Conservation (phyloP, 1,140 invertebrate genomes). For the Tetramorium simillimum region DNA sequence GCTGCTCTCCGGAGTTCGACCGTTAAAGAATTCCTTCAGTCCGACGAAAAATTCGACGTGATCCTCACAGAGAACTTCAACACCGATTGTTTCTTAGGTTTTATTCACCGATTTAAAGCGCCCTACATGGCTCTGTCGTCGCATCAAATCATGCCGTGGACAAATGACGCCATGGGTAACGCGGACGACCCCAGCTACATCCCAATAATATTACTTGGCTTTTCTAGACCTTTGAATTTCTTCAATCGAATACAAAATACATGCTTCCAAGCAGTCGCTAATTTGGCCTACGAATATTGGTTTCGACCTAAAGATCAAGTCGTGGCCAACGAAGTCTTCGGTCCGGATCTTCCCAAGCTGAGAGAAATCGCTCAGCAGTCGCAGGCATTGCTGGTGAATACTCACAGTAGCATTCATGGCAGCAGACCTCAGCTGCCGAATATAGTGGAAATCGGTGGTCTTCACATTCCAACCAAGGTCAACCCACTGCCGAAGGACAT, state of each 20-base stretch:
- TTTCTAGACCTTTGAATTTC: constrained; percentile 86
- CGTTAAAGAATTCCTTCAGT: constrained; percentile 85
- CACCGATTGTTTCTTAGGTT: constrained; percentile 88
- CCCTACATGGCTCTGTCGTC: constrained; percentile 87
- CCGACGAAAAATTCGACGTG: constrained; percentile 87
- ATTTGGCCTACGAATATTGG: constrained; percentile 47
- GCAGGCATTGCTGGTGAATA: constrained; percentile 85
- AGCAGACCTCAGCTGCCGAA: constrained; percentile 85
- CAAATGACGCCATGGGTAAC: constrained; percentile 86
- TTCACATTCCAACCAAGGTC: constrained; percentile 83
- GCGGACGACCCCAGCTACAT: constrained; percentile 88
- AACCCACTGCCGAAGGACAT: constrained; percentile 81
- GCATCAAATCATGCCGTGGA: constrained; percentile 87
- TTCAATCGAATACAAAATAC: constrained; percentile 86
- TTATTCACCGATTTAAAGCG: constrained; percentile 84
- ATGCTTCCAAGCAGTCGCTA: constrained; percentile 62
- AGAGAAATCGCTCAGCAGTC: constrained; percentile 80
- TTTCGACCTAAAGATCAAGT: constrained; percentile 68
- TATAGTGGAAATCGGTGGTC: constrained; percentile 88
- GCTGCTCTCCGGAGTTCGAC: constrained; percentile 84
- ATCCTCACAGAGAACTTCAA: constrained; percentile 89
- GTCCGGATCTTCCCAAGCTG: constrained; percentile 80
- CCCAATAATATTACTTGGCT: constrained; percentile 84
- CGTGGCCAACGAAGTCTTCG: constrained; percentile 82
- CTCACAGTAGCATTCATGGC: constrained; percentile 85